Evolutionary conservation across 2,888 invertebrate genomes (phyloP), one percentile per base, ranked within the genome.

Genomic region (Microplitis manilae): DNA sequence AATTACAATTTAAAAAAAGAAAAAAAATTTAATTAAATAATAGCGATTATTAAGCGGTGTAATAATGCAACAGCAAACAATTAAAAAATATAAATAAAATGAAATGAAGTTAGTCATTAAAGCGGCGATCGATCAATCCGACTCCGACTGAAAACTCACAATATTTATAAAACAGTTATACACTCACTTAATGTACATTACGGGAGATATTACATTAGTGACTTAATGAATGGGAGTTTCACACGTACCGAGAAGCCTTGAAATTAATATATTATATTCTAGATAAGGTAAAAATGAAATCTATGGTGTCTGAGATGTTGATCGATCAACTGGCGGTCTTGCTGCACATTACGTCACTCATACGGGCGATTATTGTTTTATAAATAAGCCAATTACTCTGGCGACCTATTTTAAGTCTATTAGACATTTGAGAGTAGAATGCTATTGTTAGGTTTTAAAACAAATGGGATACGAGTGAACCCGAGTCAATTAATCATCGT

Each of bases 211-310:
- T 72, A 70, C 62, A 64, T 17, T 64, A n/a, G 71, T 62, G 62
- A 71, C 39, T 17, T 69, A 13, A 69, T 69, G 41, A 50, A 69
- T 50, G 20, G 8, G 30, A 71, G 40, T 71, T 62, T 71, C 71
- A 71, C 62, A 71, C 71, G 40, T 71, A n/a, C 7, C n/a, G 40
- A 70, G n/a, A 60, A 30, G 17, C 39, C 7, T 17, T n/a, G 40
- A 61, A 38, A 38, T 71, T 61, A 59, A 62, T 39, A 9, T 60
- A 39, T 40, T 40, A n/a, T 17, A 71, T 59, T 40, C 8, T 39
- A 59, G 20, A 60, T 70, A 30, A 20, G 20, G 17, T 15, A 60
- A 59, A 30, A 60, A 50, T 17, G 17, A 17, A 62, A 62, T 15
- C 20, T 62, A 17, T 62, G 50, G 13, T 50, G 50, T 50, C 50